phyloP scores from a whole-genome alignment of 2,888 invertebrate species.

The Aplocera efformata region DNA sequence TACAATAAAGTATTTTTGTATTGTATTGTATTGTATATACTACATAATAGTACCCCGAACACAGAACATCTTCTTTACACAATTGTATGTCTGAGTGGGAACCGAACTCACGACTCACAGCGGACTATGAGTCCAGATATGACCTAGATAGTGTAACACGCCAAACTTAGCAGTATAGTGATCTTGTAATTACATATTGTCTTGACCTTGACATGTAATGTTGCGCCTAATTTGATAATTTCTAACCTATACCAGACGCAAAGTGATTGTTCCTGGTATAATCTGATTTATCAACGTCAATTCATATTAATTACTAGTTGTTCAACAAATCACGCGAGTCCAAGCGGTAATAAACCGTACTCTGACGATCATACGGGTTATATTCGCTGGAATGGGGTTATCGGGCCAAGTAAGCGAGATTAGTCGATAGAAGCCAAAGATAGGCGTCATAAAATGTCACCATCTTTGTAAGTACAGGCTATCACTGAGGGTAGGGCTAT shows the following conservation, averaged over 20 bases:
- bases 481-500: conserved; percentile 38
- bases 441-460: conserved; percentile 55
- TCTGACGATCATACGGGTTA: conserved; percentile 13
- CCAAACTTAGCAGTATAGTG: too few species aligned
- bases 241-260: conserved; percentile 14
- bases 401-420: conserved; percentile 39
- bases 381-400: conserved; percentile 26
- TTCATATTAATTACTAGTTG: conserved; percentile 36
- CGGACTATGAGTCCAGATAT: too few species aligned
- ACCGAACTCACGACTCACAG: too few species aligned
- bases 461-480: conserved; percentile 51
- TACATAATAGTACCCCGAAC: too few species aligned
- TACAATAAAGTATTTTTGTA: too few species aligned
- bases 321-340: conserved; percentile 36
- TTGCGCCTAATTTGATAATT: conserved; percentile 13
- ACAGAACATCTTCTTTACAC: too few species aligned
- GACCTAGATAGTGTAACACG: too few species aligned
- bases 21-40: too few species aligned
- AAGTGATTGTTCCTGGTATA: conserved; percentile 28
- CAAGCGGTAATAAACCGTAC: conserved; percentile 25
- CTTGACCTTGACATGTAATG: too few species aligned
- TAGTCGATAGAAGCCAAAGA: conserved; percentile 45
- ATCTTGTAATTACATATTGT: too few species aligned
- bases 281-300: conserved; percentile 30
- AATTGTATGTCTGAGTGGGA: too few species aligned